Percentiles rank a stretch among this genome's conserved stretches.
Conservation (phyloP, 2,888 invertebrate genomes). For the Caenorhabditis sulstoni region DNA sequence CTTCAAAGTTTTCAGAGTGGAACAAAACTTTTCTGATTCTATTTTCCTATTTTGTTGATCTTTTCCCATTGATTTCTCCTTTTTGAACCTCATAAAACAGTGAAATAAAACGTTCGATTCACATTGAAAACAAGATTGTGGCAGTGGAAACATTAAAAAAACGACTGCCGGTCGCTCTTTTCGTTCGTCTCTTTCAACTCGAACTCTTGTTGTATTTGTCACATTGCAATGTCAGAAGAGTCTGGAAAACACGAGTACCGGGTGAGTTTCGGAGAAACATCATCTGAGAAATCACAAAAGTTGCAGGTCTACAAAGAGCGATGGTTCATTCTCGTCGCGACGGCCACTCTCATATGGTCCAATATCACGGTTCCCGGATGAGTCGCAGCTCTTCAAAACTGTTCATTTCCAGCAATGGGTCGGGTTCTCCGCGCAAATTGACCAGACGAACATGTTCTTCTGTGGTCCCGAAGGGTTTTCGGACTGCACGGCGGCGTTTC, state of each 20-base stretch:
- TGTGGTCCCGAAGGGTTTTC: slow-evolving; percentile 57
- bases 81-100: slow-evolving; percentile 23
- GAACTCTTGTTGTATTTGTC: not conserved
- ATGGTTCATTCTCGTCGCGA: slow-evolving; percentile 46
- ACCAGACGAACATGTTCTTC: slow-evolving; percentile 70
- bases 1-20: no score
- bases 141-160: slow-evolving; percentile 11
- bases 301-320: slow-evolving; percentile 50
- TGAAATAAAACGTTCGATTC: not conserved
- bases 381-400: not conserved
- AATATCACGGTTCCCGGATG: slow-evolving; percentile 46
- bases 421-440: slow-evolving; percentile 70
- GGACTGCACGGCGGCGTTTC: slow-evolving; percentile 68
- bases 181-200: not conserved
- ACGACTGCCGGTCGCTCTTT: slow-evolving; percentile 19
- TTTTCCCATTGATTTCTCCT: slow-evolving; percentile 1
- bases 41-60: no score
- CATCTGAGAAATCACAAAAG: not conserved
- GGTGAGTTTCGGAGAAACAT: slow-evolving; percentile 10
- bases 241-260: slow-evolving; percentile 30
- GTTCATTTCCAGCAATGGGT: slow-evolving; percentile 73
- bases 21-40: no score
- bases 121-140: slow-evolving; percentile 22
- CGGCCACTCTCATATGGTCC: slow-evolving; percentile 16
- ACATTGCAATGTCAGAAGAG: slow-evolving; percentile 18